These are phyloP conservation scores for Protosalanx chinensis DNA, from an alignment of 2,797 vertebrate species.

Conservation along the genomic window DNA sequence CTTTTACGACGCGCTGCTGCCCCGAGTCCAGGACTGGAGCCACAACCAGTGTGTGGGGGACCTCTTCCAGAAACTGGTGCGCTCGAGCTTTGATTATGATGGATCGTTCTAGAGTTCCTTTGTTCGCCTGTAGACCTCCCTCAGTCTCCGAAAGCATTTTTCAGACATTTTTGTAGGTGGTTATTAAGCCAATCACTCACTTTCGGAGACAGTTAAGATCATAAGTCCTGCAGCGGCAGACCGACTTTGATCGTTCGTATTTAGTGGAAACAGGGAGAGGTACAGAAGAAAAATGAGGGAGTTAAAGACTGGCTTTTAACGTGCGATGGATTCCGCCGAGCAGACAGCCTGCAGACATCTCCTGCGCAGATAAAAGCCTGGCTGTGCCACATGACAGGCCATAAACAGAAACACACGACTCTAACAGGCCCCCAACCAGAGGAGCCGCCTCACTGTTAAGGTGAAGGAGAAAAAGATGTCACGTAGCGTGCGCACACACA, in stretches of 20 bases:
- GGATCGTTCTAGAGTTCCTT: background rate
- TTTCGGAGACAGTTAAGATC: constrained; percentile 30
- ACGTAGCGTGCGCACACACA: constrained; percentile 8
- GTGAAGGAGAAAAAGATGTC: constrained; percentile 18
- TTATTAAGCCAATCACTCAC: constrained; percentile 1
- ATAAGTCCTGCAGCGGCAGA: constrained; percentile 41
- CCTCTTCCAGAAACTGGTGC: constrained; percentile 97
- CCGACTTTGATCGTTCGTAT: constrained; percentile 49
- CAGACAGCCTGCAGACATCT: constrained; percentile 66
- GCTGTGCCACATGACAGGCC: constrained; percentile 56
- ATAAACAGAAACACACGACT: constrained; percentile 51
- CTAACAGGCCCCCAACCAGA: constrained; percentile 47
- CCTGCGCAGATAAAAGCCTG: constrained; percentile 67
- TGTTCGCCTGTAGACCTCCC: constrained; percentile 1
- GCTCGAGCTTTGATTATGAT: constrained; percentile 12
- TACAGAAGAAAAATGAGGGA: constrained; percentile 24
- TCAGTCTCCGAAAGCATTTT: background rate
- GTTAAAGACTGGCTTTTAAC: constrained; percentile 40
- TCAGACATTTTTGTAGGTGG: background rate
- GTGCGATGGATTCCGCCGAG: constrained; percentile 40
- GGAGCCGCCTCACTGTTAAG: constrained; percentile 30
- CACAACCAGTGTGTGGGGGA: constrained; percentile 93
- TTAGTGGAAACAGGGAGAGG: constrained; percentile 24
- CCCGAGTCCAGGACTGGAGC: constrained; percentile 91
- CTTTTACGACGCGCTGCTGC: constrained; percentile 90